Base-by-base conservation (phyloP, 2,888 invertebrate species). In the Ctenicera cuprea region DNA sequence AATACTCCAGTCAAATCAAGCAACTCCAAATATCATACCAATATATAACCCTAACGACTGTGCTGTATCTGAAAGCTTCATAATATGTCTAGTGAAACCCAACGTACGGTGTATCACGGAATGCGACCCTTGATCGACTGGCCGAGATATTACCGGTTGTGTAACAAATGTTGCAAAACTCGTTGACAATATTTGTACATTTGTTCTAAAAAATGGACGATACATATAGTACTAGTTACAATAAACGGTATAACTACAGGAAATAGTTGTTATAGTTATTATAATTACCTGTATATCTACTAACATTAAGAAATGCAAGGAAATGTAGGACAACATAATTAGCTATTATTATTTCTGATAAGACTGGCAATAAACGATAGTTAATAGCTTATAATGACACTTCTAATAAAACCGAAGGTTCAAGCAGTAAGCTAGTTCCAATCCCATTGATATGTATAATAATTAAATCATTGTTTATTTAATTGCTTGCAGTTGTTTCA, bases 101-200 rank as follows among this genome's bases (percentile, higher is more conserved):
- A 30, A 14, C 45, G 62, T 30, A 45, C 26, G 59, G 69, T 61
- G 50, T 45, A 48, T 38, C 1, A 48, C 48, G 68, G 75, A 77
- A 74, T 76, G 76, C 76, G 65, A 43, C 69, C 71, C 72, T 70
- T 78, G 78, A 78, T 78, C 78, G 78, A 79, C 74, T 79, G 79
- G 68, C 77, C 79, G 77, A 78, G 75, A 79, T 79, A 79, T 76
- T 76, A 74, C 79, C 76, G 77, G 79, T 79, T 79, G 76, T 77
- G 77, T 73, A 79, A 79, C 70, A 74, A 76, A 74, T 74, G 64
- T 70, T 67, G 69, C 64, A 62, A 57, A 66, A 65, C 74, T 65
- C 33, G 71, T 67, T 64, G 68, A 61, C 64, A 71, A 63, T 64
- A 71, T 71, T 74, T 61, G 54, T 38, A 12, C 3, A 33, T 64